Conservation (phyloP, 2,888 invertebrate species). For the Drosophila borealis region DNA sequence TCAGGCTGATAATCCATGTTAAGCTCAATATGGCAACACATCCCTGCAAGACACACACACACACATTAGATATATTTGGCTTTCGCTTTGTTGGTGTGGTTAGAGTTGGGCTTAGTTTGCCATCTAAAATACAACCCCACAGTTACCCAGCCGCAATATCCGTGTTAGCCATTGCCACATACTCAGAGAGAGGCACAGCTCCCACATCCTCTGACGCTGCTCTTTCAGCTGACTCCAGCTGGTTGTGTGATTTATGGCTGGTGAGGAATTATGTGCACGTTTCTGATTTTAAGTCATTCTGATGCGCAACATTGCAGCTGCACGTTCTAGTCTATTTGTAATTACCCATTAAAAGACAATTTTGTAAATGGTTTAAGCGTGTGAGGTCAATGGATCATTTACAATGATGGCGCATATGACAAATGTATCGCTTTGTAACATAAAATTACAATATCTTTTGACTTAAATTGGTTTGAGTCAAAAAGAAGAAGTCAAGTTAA, state of each 20-base stretch:
- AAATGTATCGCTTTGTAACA: neutral
- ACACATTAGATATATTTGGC: slow-evolving; percentile 4
- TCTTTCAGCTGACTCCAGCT: slow-evolving; percentile 7
- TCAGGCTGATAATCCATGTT: slow-evolving; percentile 94
- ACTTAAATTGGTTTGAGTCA: no score
- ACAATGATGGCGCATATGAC: neutral
- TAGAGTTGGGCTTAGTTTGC: slow-evolving; percentile 33
- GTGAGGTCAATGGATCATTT: neutral
- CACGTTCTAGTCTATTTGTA: slow-evolving; percentile 34
- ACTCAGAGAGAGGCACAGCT: neutral
- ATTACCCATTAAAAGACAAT: slow-evolving; percentile 53
- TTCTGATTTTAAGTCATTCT: slow-evolving; percentile 43
- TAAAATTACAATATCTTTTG: neutral
- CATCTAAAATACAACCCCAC: slow-evolving; percentile 3
- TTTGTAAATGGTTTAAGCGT: slow-evolving; percentile 10
- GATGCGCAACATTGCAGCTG: slow-evolving; percentile 43
- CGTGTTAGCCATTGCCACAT: slow-evolving; percentile 25
- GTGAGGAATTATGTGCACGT: slow-evolving; percentile 61
- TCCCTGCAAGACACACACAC: slow-evolving; percentile 86
- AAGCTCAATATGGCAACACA: slow-evolving; percentile 93
- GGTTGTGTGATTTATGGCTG: slow-evolving; percentile 66
- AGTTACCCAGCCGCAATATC: neutral
- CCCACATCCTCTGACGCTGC: neutral
- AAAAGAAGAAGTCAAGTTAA: no score
- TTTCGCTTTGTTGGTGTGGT: slow-evolving; percentile 12